phyloP scores from a whole-genome alignment of 1,140 invertebrate genomes.

The Solenopsis fugax region DNA sequence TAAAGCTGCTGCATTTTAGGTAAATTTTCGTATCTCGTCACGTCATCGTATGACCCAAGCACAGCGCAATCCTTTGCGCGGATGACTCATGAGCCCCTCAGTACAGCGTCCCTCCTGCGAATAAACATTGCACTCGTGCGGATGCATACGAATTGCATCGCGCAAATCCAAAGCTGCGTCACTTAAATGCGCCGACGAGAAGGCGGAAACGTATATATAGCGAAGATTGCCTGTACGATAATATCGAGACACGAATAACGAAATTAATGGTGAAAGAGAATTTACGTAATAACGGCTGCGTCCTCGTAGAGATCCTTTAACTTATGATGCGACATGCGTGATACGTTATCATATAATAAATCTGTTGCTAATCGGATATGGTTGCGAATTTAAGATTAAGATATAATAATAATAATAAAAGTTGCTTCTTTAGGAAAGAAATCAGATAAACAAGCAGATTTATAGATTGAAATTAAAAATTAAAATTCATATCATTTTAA shows the following conservation, averaged over 20 bases:
- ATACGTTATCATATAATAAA: constrained; percentile 26
- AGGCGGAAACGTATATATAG: constrained; percentile 31
- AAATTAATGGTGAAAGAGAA: constrained; percentile 48
- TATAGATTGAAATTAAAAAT: background rate
- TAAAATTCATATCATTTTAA: background rate
- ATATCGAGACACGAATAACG: constrained; percentile 42
- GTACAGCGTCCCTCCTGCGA: constrained; percentile 40
- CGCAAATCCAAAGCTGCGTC: constrained; percentile 8
- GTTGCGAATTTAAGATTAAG: background rate
- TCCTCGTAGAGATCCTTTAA: constrained; percentile 2
- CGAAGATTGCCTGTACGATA: constrained; percentile 5
- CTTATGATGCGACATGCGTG: background rate
- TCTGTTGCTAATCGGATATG: background rate
- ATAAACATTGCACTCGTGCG: constrained; percentile 54
- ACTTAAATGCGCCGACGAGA: constrained; percentile 1
- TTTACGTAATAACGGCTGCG: background rate
- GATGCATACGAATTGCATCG: constrained; percentile 29
- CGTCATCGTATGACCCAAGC: constrained; percentile 54
- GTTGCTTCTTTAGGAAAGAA: background rate
- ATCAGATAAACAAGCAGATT: background rate
- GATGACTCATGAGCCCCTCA: constrained; percentile 49
- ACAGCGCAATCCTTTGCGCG: constrained; percentile 36
- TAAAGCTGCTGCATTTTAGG: constrained; percentile 49
- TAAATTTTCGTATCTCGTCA: constrained; percentile 62
- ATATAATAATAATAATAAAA: constrained; percentile 16